Evolutionary conservation across 2,797 vertebrate genomes (phyloP).

Genomic region (Anabacerthia variegaticeps): DNA sequence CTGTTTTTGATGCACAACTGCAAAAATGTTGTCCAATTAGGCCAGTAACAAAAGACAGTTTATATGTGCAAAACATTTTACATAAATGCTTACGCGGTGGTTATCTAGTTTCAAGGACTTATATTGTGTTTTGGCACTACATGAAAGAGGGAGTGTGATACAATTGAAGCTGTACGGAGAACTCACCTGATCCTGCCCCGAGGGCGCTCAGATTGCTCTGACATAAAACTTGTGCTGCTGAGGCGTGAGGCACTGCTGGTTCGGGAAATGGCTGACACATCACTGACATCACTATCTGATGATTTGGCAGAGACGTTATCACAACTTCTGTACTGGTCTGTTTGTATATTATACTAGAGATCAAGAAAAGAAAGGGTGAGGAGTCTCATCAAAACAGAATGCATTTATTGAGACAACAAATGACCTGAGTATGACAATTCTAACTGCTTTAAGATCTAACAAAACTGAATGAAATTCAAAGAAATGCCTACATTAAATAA

Average conservation of each 20-base stretch:
- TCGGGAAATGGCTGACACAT: conserved; percentile 92
- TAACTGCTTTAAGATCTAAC: not conserved
- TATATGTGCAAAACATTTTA: not conserved
- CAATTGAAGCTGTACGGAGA: not conserved
- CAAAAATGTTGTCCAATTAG: not conserved
- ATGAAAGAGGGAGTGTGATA: not conserved
- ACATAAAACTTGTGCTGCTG: conserved; percentile 99
- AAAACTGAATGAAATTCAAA: not conserved
- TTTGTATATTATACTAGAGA: conserved; percentile 85
- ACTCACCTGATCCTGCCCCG: conserved; percentile 93
- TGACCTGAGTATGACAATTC: not conserved
- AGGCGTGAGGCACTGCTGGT: conserved; percentile 99
- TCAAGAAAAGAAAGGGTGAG: conserved; percentile 76
- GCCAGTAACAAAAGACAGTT: not conserved
- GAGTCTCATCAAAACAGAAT: not conserved
- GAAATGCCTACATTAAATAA: not conserved
- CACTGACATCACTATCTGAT: conserved; percentile 96
- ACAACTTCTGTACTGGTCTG: conserved; percentile 91
- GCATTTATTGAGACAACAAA: not conserved
- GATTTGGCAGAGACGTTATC: conserved; percentile 96
- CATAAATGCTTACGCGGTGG: not conserved
- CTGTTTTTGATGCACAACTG: not conserved
- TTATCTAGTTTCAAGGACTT: not conserved
- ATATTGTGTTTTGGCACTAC: not conserved
- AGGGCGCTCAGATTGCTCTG: conserved; percentile 94